Evolutionary conservation across 2,797 vertebrate species (phyloP).

Genomic region (Sebastes oblongus): DNA sequence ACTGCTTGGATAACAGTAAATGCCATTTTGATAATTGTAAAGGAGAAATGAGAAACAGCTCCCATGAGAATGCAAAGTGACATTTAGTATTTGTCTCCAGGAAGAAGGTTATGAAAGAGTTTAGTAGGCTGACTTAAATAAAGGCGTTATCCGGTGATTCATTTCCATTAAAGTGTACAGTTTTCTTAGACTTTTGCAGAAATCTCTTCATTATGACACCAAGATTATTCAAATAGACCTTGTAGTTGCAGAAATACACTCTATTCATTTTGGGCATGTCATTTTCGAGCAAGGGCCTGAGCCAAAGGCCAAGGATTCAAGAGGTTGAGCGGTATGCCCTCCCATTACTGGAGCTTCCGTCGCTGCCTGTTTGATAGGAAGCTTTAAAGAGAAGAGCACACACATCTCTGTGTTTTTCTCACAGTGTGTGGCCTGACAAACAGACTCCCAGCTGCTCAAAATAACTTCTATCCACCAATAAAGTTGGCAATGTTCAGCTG

Average conservation of each 20-base stretch:
- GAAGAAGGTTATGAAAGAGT: background rate
- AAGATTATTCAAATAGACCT: background rate
- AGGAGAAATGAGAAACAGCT: background rate
- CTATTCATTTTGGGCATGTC: background rate
- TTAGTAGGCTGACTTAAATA: slow-evolving; percentile 3
- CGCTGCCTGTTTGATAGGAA: background rate
- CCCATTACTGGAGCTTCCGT: background rate
- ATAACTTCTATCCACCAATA: slow-evolving; percentile 31
- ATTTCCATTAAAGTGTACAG: background rate
- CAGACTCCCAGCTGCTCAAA: slow-evolving; percentile 38
- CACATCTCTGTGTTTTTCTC: slow-evolving; percentile 15
- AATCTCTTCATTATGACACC: background rate
- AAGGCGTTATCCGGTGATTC: background rate
- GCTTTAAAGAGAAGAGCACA: background rate
- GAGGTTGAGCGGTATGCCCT: background rate
- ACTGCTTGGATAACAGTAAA: background rate
- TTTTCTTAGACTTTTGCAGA: background rate
- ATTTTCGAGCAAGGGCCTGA: background rate
- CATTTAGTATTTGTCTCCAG: slow-evolving; percentile 2
- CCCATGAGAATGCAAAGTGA: background rate
- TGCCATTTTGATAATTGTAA: slow-evolving; percentile 12
- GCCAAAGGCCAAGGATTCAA: background rate
- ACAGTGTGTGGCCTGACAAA: slow-evolving; percentile 24
- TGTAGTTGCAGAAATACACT: background rate
- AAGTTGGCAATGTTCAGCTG: background rate